Base-by-base conservation (phyloP, 2,797 vertebrate species). In the Centroberyx gerrardi region DNA sequence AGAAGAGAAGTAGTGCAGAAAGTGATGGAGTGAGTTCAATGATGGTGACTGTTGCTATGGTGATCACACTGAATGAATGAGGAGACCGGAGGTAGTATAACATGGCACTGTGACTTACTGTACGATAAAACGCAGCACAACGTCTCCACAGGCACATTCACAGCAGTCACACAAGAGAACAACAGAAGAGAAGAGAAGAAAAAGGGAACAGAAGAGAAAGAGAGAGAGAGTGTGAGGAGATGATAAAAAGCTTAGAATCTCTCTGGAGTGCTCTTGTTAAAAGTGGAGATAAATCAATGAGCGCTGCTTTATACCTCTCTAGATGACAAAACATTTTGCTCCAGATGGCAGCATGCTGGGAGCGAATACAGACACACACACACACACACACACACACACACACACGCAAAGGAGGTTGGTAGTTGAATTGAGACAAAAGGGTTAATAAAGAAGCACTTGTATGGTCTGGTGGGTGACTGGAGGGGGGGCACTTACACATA, bases 231-330 rank as follows among this genome's bases (percentile, higher is more conserved):
- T 10, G 42, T 2, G 42, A 44, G 42, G 36, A 38, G 29, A 55
- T 49, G 15, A 14, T 15, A 22, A n/a, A 74, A 46, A 42, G 14
- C 31, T 38, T 55, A 6, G 33, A 63, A 56, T 38, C 4, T 84
- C 52, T 61, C 55, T 17, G 33, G 36, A 42, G 17, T 56, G 29
- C 46, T 76, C 33, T 56, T 66, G 58, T 22, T 68, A 49, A 53
- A 74, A 84, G 74, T 38, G 62, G 33, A 76, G 48, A 62, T 85
- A 63, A 80, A 66, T 68, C 62, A 72, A 69, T 42, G 14, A 60
- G 72, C 31, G 52, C 14, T 54, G 55, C n/a, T 15, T 68, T 74
- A 22, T 22, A 76, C 64, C 31, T 76, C 27, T 51, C 22, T 8
- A 52, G 54, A 79, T 71, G 28, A 53, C 61, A 77, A 64, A 38